Conservation (phyloP, 1,140 invertebrate species). For the Caenorhabditis inopinata region DNA sequence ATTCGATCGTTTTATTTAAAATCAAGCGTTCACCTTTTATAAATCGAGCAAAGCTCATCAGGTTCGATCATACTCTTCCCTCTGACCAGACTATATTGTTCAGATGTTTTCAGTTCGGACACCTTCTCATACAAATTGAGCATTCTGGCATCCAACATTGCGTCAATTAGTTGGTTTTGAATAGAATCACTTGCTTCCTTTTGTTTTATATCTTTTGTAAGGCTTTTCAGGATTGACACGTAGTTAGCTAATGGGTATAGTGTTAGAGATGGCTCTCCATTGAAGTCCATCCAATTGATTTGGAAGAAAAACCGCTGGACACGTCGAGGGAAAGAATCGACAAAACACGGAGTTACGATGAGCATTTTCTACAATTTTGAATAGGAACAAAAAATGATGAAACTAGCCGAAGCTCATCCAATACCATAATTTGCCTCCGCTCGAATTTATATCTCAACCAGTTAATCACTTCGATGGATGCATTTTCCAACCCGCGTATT, state of each 20-base stretch:
- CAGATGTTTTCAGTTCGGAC: background rate
- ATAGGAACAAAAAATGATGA: no score
- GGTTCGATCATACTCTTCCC: background rate
- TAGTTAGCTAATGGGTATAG: conserved; percentile 5
- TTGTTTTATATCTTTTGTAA: background rate
- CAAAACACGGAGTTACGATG: background rate
- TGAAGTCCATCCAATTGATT: background rate
- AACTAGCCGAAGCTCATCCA: no score
- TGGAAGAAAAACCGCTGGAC: background rate
- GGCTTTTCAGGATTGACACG: background rate
- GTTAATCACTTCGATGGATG: background rate
- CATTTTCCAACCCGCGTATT: background rate
- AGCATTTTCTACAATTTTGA: background rate
- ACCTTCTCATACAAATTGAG: background rate
- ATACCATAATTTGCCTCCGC: background rate
- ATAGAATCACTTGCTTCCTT: conserved; percentile 11
- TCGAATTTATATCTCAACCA: conserved; percentile 6
- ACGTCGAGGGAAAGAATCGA: background rate
- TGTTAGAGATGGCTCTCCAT: background rate
- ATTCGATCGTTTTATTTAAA: background rate
- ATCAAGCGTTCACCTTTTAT: background rate
- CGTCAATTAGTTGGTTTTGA: background rate
- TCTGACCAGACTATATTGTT: background rate
- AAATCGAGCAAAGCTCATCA: background rate
- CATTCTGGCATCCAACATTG: background rate